Evolutionary conservation across 2,888 invertebrate species (phyloP), one percentile per base, ranked within the genome.

Genomic region (Strigamia crassipes): DNA sequence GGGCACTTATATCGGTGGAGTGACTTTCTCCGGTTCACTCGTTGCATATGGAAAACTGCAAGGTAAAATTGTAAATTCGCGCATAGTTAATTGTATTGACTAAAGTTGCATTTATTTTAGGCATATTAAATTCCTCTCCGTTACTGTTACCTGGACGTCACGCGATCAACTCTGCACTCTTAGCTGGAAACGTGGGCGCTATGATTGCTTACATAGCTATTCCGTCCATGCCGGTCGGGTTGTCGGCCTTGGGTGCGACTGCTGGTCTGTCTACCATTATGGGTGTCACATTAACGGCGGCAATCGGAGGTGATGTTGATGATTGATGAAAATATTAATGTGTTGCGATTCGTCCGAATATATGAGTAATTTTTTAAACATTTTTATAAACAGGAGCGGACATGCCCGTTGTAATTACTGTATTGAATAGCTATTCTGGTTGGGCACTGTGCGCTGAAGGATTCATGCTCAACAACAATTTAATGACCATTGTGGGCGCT

Each of bases 381-480:
- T n/a, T 21, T n/a, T 38, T 34, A 21, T 42, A 46, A 27, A 46
- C 86, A 94, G 94, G 95, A 84, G 96, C 96, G 84, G 96, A 96
- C 89, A 96, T 96, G 96, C 96, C 96, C 0, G 96, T 96, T 0
- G 96, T 96, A 4, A 96, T 96, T 86, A 96, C 96, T 0, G 96
- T 96, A 13, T 89, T 96, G 77, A 96, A 96, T 91, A 94, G 94
- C 86, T 96, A 96, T 89, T 95, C 95, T 0, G 96, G 96, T 77
- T 96, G 96, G 96, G 96, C 96, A 27, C 90, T 96, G 83, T 96
- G 96, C 88, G 96, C 96, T 10, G 96, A 96, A 90, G 96, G 96
- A 46, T 96, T 96, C 89, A 96, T 96, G 96, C 89, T 96, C 84
- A 94, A 96, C 89, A 96, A 96, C 89, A 94, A 94, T 85, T 89